Percentiles rank a stretch among this genome's conserved stretches.
Evolutionary conservation across 2,888 invertebrate species (phyloP).

Genomic region (Pandemis cinnamomeana): DNA sequence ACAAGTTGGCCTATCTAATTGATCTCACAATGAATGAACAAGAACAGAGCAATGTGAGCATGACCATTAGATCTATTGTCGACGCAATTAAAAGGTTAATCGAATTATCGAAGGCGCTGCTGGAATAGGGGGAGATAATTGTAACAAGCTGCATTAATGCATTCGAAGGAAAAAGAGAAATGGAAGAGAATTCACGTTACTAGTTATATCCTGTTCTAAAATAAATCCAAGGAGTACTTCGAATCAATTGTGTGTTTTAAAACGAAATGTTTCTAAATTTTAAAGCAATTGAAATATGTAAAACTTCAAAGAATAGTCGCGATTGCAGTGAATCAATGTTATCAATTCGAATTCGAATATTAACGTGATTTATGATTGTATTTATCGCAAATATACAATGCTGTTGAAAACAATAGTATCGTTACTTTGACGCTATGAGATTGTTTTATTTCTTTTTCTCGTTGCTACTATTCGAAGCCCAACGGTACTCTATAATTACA

Average conservation of each 20-base stretch:
- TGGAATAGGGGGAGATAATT: constrained; percentile 12
- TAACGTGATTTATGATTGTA: constrained; percentile 47
- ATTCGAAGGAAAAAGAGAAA: constrained; percentile 1
- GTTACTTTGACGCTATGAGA: constrained; percentile 49
- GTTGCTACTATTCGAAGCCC: constrained; percentile 32
- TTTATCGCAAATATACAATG: constrained; percentile 49
- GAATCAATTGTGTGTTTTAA: background rate
- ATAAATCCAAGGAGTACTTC: background rate
- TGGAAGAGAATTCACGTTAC: background rate
- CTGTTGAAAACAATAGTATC: constrained; percentile 52
- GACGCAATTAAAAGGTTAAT: constrained; percentile 76
- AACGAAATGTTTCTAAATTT: background rate
- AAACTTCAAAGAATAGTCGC: constrained; percentile 19
- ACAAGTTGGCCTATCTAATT: constrained; percentile 63
- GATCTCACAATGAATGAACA: constrained; percentile 71
- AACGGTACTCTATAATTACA: constrained; percentile 45
- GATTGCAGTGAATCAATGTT: constrained; percentile 40
- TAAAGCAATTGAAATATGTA: constrained; percentile 4
- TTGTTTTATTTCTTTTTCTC: constrained; percentile 46
- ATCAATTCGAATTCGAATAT: constrained; percentile 39
- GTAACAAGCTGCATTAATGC: constrained; percentile 29
- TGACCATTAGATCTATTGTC: constrained; percentile 65
- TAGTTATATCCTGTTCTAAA: background rate
- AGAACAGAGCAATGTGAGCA: constrained; percentile 67
- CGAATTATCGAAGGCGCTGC: constrained; percentile 62